phyloP scores from a whole-genome alignment of 2,888 invertebrate species.

The Agapostemon virescens region DNA sequence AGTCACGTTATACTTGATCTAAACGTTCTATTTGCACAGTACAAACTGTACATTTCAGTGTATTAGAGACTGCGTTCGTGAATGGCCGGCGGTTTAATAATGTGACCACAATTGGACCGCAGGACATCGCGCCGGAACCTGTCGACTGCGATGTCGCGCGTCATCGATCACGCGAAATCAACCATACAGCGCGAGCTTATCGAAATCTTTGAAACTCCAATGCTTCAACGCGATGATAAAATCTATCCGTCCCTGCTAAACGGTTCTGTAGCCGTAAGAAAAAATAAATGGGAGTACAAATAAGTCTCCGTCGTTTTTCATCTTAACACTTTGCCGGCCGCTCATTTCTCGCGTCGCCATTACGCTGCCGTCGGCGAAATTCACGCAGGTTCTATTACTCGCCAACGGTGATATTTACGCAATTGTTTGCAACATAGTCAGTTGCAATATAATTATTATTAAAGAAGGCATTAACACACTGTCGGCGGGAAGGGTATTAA shows the following conservation, averaged over 20 bases:
- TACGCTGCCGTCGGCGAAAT: no score
- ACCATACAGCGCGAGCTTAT: conserved; percentile 37
- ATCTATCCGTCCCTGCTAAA: not conserved
- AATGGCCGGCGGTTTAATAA: conserved; percentile 60
- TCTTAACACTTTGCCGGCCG: no score
- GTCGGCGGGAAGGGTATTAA: no score
- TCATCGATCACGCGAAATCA: conserved; percentile 59
- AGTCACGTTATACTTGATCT: conserved; percentile 45
- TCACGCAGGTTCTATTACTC: no score
- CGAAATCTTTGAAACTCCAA: not conserved
- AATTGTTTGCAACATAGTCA: no score
- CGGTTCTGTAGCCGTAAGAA: not conserved
- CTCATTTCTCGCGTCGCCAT: no score
- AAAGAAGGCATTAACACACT: no score
- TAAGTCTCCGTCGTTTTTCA: no score
- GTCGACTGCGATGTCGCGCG: conserved; percentile 57
- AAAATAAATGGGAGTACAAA: no score
- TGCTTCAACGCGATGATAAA: not conserved
- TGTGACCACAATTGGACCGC: conserved; percentile 56
- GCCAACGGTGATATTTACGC: no score
- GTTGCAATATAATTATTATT: no score
- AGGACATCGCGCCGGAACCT: conserved; percentile 49
- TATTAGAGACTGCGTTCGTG: conserved; percentile 51
- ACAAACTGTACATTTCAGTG: conserved; percentile 59
- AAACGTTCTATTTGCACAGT: conserved; percentile 58